A percentile compares a stretch with the other conserved stretches of the same genome.
Conservation (phyloP, 2,888 invertebrate genomes). For the Stenchaetothrips biformis region DNA sequence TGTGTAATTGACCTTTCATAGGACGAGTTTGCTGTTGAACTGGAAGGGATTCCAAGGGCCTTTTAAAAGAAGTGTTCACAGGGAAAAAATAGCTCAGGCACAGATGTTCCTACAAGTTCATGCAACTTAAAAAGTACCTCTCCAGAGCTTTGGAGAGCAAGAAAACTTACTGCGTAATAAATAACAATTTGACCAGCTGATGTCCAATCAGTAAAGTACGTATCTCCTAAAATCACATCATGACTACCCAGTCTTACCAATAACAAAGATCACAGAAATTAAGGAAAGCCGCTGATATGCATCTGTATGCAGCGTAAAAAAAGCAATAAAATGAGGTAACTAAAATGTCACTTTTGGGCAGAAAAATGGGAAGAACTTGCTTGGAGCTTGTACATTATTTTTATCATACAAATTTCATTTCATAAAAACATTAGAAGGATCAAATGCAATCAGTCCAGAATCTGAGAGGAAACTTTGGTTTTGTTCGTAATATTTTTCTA, state of each 20-base stretch:
- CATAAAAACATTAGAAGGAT: not conserved
- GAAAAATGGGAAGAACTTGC: too few relatives aligned
- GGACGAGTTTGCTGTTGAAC: too few relatives aligned
- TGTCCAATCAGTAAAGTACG: conserved; percentile 13
- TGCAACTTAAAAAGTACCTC: too few relatives aligned
- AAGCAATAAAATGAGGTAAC: conserved; percentile 8
- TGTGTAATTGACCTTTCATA: not conserved
- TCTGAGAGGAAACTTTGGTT: not conserved
- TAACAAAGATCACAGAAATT: conserved; percentile 19
- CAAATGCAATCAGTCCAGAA: not conserved
- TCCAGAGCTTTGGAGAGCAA: not conserved
- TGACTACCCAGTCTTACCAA: conserved; percentile 21
- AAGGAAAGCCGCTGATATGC: conserved; percentile 9
- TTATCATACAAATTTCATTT: not conserved
- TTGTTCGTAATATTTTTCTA: not conserved
- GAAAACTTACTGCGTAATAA: not conserved
- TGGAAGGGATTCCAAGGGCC: too few relatives aligned
- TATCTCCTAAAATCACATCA: conserved; percentile 21
- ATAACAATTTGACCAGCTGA: not conserved
- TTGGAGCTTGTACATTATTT: not conserved
- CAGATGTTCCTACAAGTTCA: too few relatives aligned
- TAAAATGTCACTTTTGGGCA: not conserved
- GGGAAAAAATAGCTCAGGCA: too few relatives aligned
- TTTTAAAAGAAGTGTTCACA: too few relatives aligned
- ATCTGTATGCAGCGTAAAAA: not conserved